phyloP scores from a whole-genome alignment of 2,797 vertebrate genomes.

The Masticophis lateralis region DNA sequence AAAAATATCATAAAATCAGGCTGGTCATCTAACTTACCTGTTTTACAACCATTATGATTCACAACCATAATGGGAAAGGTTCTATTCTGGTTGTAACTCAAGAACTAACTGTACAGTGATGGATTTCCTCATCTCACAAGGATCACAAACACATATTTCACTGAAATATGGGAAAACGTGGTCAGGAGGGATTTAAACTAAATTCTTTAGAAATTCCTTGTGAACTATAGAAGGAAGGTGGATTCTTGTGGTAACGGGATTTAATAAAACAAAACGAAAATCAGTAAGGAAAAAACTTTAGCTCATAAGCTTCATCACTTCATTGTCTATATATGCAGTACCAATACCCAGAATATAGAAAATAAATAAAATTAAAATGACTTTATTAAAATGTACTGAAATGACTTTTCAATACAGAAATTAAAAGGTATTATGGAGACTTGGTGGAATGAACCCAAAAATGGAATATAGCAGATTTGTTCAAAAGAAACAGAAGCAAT shows the following conservation, averaged over 20 bases:
- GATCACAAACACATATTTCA: background rate
- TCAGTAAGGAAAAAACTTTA: background rate
- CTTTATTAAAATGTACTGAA: background rate
- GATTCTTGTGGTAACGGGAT: background rate
- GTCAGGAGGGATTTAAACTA: background rate
- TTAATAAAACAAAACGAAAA: background rate
- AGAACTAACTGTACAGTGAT: background rate
- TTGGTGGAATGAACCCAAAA: background rate
- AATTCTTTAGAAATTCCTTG: background rate
- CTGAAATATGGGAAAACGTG: background rate
- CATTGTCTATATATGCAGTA: background rate
- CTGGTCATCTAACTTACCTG: background rate
- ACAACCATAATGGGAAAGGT: background rate
- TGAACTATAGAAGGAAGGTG: background rate
- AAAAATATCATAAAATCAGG: background rate
- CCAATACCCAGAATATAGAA: background rate
- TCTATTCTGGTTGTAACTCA: background rate
- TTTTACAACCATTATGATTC: background rate
- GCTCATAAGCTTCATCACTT: background rate
- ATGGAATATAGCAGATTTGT: background rate
- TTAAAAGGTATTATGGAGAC: background rate
- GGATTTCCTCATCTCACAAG: background rate
- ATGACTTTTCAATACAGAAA: background rate
- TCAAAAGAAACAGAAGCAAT: background rate
- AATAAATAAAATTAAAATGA: background rate